Base-by-base conservation (phyloP, 2,797 vertebrate genomes). In the Pempheris klunzingeri region DNA sequence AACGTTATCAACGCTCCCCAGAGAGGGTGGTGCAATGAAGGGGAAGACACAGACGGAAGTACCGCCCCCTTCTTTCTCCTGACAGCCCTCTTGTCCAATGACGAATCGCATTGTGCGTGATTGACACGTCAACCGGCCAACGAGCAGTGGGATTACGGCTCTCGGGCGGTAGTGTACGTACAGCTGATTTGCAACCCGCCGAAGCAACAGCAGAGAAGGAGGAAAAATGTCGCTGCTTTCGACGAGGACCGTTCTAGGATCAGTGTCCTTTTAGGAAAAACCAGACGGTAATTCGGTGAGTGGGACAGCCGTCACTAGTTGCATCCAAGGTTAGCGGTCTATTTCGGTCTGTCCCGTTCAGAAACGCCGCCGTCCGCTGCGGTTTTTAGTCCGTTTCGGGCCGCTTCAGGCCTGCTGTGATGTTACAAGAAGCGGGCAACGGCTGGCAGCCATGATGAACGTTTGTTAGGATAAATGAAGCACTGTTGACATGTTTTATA, bases 191-290 rank as follows among this genome's bases (percentile, higher is more conserved):
- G 93, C 92, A 94, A 95, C 92, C 94, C 88, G 95, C 92, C 81
- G 91, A 87, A 89, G 92, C 75, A 58, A 32, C 78, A 87, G 87
- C 71, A 60, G 82, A 80, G 93, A 93, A 87, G 94, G 91, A 93
- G 93, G 74, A 53, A 92, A 94, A 94, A 93, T 93, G 93, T 95
- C 93, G 92, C 67, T 87, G 57, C 24, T 62, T 50, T 80, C 71
- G 71, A 76, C 75, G 68, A 85, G 87, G 89, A 95, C 95, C 94
- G 95, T 94, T 96, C 95, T 82, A 94, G 95, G 95, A 96, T 96
- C 95, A 96, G 95, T 92, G 78, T 71, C 75, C 11, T 85, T 78
- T 81, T 91, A 88, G 78, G 71, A 82, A 46, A 77, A 80, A 66
- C 38, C 62, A 62, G 30, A 78, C 81, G 38, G 87, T 81, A 46